Conservation (phyloP, 2,113 vertebrate species). For the Garra rufa region DNA sequence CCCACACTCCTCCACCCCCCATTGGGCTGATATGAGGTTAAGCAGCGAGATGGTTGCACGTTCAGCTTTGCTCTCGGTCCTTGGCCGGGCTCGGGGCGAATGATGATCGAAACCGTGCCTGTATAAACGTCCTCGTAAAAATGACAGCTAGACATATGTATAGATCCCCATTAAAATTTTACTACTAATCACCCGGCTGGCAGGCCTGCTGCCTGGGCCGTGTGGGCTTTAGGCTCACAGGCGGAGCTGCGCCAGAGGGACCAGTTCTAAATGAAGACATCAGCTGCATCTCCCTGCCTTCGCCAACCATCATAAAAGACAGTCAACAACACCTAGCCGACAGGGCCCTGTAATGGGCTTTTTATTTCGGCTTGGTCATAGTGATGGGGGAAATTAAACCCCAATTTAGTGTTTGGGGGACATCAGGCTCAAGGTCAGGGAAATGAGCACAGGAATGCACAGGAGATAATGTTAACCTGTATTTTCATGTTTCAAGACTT, state of each 20-base stretch:
- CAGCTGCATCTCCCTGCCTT: slow-evolving; percentile 55
- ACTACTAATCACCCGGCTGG: slow-evolving; percentile 92
- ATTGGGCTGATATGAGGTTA: slow-evolving; percentile 32
- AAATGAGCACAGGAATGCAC: slow-evolving; percentile 23
- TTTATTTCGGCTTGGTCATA: slow-evolving; percentile 77
- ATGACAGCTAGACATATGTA: slow-evolving; percentile 87
- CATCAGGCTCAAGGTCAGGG: slow-evolving; percentile 72
- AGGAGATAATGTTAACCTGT: background rate
- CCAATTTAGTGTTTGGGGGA: slow-evolving; percentile 70
- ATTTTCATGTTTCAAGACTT: background rate
- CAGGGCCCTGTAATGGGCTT: slow-evolving; percentile 74
- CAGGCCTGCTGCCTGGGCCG: slow-evolving; percentile 47
- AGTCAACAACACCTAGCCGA: slow-evolving; percentile 74
- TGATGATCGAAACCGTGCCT: slow-evolving; percentile 77
- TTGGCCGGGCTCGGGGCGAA: slow-evolving; percentile 58
- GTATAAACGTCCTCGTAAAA: slow-evolving; percentile 91
- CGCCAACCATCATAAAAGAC: slow-evolving; percentile 72
- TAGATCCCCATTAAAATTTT: slow-evolving; percentile 91
- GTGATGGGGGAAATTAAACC: slow-evolving; percentile 74
- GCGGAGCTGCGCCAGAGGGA: slow-evolving; percentile 49
- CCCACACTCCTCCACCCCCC: slow-evolving; percentile 30
- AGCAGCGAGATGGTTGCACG: slow-evolving; percentile 31
- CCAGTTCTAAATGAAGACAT: slow-evolving; percentile 80
- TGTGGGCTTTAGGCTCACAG: slow-evolving; percentile 30
- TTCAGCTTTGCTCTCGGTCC: slow-evolving; percentile 27